Base-by-base conservation (phyloP, 1,140 invertebrate genomes). In the Globodera ellingtonae region DNA sequence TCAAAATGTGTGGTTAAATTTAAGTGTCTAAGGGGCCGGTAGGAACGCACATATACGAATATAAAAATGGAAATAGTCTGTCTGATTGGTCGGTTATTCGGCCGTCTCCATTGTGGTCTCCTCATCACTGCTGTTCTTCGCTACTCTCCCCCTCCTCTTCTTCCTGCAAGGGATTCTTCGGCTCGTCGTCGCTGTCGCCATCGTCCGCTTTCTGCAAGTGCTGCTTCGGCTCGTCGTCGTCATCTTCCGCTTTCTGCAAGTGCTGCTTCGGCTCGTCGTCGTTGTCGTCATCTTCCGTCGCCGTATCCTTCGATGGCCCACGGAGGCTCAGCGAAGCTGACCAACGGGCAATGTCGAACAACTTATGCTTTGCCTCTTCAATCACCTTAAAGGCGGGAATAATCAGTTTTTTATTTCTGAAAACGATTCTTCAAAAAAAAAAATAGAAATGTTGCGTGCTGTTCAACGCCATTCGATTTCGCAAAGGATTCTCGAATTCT, bases 311-410 rank as follows among this genome's bases (percentile, higher is more conserved):
- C 13, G 56, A 15, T 18, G 56, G 15, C 15, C 56, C 56, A 15
- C 56, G 56, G 18, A 62, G 56, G 4, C 56, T 70, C 67, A 70
- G 67, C 67, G 67, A 70, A 70, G 67, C 46, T 1, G 67, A 70
- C 67, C 67, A 70, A 70, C 46, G 67, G 35, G 67, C 67, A 18
- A 70, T 35, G 67, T 70, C 67, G 24, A 70, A 47, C 67, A 70
- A 18, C 67, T 70, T 70, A 5, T 70, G 67, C 67, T 70, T 70
- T 2, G 67, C 67, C 35, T 70, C 67, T 18, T 44, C 67, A 21
- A 70, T 9, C 24, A 70, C 67, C 67, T 70, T 35, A 15, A 44
- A 62, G 4, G 18, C 6, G 4, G 52, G 0, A 62, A n/a, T 15
- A 18, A 15, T 59, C 18, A 18, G 1, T 62, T 15, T 62, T 15